Percentiles rank a stretch among this genome's conserved stretches.
Conservation (phyloP, 1,140 invertebrate species). For the Acromyrmex echinatior region DNA sequence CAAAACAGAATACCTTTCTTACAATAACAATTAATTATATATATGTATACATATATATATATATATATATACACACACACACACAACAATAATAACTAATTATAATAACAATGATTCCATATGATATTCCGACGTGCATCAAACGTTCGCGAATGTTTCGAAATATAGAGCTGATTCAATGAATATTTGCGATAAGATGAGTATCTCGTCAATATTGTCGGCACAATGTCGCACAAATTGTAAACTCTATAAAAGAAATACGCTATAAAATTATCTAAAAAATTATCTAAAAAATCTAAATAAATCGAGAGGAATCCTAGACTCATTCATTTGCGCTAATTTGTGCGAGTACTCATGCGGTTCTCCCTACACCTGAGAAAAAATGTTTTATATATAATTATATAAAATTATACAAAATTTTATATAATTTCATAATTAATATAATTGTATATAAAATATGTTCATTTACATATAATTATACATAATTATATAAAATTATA, state of each 20-base stretch:
- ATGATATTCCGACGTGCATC: neutral
- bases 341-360: slow-evolving; percentile 21
- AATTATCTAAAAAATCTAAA: neutral
- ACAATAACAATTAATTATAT: slow-evolving; percentile 71
- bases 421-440: no score
- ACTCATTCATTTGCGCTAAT: slow-evolving; percentile 17
- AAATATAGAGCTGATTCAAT: neutral
- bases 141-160: neutral
- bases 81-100: slow-evolving; percentile 44
- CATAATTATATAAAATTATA: no score
- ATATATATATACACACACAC: slow-evolving; percentile 1
- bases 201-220: neutral
- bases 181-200: neutral
- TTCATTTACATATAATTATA: no score
- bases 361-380: no score
- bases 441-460: no score
- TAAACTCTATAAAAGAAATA: slow-evolving; percentile 27
- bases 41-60: neutral
- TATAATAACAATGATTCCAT: slow-evolving; percentile 42
- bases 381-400: no score
- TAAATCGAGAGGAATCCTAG: slow-evolving; percentile 34
- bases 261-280: neutral
- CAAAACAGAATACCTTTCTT: slow-evolving; percentile 73
- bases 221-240: slow-evolving; percentile 33
- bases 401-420: no score